Evolutionary conservation across 2,888 invertebrate species (phyloP).

Genomic region (Philonicus albiceps): DNA sequence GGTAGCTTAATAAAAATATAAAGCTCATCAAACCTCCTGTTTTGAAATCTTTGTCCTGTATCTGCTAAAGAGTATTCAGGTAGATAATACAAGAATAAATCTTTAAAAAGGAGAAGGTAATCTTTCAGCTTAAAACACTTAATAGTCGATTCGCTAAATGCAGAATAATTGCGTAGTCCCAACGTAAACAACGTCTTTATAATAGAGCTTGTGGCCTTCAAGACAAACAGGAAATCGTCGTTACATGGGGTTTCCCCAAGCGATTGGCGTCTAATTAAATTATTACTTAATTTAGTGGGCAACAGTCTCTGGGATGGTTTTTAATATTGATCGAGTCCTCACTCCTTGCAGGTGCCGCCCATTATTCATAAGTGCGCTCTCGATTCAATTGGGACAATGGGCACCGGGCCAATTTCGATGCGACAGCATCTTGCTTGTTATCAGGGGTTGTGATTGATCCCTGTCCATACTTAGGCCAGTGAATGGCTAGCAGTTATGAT

Average conservation of each 20-base stretch:
- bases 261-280: neutral
- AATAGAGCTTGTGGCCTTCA: neutral
- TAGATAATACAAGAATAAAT: neutral
- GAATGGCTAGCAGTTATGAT: conserved; percentile 24
- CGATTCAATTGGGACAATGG: neutral
- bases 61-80: neutral
- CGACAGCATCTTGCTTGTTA: conserved; percentile 35
- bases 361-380: neutral
- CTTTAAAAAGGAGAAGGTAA: neutral
- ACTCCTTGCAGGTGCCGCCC: neutral
- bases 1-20: no score
- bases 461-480: neutral
- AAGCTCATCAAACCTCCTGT: no score
- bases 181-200: neutral
- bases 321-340: neutral
- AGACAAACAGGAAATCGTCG: neutral
- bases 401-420: conserved; percentile 1
- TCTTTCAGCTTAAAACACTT: neutral
- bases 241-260: neutral
- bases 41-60: no score
- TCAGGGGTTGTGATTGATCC: conserved; percentile 25
- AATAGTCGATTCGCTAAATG: neutral
- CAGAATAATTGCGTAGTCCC: neutral
- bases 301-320: neutral
- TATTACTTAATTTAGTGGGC: neutral